phyloP scores from a whole-genome alignment of 2,888 invertebrate species.

The Arrhopalites spinosus region DNA sequence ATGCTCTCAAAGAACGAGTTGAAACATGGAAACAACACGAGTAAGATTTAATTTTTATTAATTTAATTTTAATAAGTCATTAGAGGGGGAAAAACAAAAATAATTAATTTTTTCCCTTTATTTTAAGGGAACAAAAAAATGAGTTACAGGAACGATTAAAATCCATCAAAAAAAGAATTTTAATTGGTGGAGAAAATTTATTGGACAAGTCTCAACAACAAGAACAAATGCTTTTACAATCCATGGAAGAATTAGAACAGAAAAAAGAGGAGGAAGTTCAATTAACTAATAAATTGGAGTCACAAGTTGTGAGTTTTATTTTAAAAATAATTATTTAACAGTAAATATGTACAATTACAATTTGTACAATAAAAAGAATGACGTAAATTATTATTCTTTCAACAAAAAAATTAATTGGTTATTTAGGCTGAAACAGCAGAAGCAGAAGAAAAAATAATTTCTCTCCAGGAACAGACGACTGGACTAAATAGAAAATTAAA shows the following conservation, averaged over 20 bases:
- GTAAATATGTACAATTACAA: no score
- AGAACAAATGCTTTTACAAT: conserved; percentile 83
- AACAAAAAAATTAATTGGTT: background rate
- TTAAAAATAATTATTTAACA: background rate
- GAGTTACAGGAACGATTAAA: conserved; percentile 70
- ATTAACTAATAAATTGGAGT: conserved; percentile 78
- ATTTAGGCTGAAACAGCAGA: conserved; percentile 82
- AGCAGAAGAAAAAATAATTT: conserved; percentile 92
- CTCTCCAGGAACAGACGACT: conserved; percentile 90
- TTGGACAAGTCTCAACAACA: conserved; percentile 96
- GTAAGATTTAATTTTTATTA: conserved; percentile 34
- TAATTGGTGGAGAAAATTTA: conserved; percentile 97
- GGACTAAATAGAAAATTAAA: conserved; percentile 92
- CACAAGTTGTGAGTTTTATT: conserved; percentile 72
- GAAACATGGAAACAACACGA: conserved; percentile 48
- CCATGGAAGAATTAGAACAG: conserved; percentile 79
- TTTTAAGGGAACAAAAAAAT: conserved; percentile 42
- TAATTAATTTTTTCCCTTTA: background rate
- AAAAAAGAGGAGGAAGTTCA: conserved; percentile 71
- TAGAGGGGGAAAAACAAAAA: no score
- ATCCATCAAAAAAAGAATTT: conserved; percentile 87
- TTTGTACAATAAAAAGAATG: no score
- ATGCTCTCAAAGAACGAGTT: conserved; percentile 47
- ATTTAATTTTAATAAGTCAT: background rate
- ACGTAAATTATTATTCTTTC: background rate